phyloP scores from a whole-genome alignment of 2,113 vertebrate species.

The Rhinoptilus africanus region DNA sequence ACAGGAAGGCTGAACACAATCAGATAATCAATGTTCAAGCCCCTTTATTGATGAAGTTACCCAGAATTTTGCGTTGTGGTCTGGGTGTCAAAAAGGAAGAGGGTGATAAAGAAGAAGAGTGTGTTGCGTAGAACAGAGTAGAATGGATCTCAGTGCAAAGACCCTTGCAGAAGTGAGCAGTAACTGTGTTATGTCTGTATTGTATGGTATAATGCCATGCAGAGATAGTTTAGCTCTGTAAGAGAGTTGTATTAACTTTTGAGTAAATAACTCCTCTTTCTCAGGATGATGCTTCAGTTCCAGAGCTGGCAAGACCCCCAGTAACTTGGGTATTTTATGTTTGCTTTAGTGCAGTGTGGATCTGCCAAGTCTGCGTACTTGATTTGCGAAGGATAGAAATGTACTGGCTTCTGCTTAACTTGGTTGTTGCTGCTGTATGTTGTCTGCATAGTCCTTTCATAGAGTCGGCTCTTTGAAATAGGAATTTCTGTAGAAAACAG shows the following conservation, averaged over 20 bases:
- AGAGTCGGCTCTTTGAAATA: not conserved
- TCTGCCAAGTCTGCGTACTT: not conserved
- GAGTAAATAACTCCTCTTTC: not conserved
- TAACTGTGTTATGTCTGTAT: not conserved
- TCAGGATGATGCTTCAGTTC: not conserved
- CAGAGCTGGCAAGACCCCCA: not conserved
- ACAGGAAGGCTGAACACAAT: not conserved
- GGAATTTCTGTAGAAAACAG: not conserved
- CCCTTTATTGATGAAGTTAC: not conserved
- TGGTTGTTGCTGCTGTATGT: not conserved
- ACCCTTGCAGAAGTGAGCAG: not conserved
- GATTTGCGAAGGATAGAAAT: conserved; percentile 1
- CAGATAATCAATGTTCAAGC: not conserved
- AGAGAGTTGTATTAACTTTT: not conserved
- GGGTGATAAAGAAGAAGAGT: not conserved
- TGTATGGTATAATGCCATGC: not conserved
- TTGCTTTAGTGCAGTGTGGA: not conserved
- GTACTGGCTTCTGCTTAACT: not conserved
- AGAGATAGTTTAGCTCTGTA: not conserved
- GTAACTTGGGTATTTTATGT: not conserved
- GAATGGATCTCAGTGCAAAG: not conserved
- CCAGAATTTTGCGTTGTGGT: not conserved
- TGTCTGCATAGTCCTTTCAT: not conserved
- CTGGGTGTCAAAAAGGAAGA: not conserved
- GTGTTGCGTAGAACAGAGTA: not conserved